Base-by-base conservation (phyloP, 2,888 invertebrate genomes). In the Steromphala cineraria region DNA sequence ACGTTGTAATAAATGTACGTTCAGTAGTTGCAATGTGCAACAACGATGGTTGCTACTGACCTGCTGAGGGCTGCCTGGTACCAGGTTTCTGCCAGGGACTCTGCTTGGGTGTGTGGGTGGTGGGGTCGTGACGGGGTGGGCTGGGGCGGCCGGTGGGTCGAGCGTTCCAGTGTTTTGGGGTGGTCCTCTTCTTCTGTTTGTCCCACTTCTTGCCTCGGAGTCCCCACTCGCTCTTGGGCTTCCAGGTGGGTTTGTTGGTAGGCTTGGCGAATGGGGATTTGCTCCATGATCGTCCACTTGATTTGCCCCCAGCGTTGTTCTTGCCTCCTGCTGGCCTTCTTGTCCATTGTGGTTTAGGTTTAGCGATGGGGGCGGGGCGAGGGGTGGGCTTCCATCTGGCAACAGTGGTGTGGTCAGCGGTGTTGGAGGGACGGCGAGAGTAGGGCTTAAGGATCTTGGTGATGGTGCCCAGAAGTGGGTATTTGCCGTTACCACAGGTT, bases 401-500 rank as follows among this genome's bases (percentile, higher is more conserved):
- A 4, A 28, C 55, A 3, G 46, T 67, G 24, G 77, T 53, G 17
- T 67, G 28, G 17, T 79, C 28, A 8, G 78, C 46, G 78, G 53
- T 62, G 78, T 75, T 81, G 74, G 78, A 28, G 19, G 74, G 53
- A 0, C 36, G 13, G 10, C 79, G 74, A n/a, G 71, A 71, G 79
- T 82, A 85, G 0, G 82, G 85, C 46, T 84, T 81, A 10, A 89
- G 84, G 2, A 86, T 83, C 91, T 97, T 96, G 85, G 96, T 96
- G 95, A 98, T 96, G 0, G 98, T 96, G 80, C 96, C 96, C 82
- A 98, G 96, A 71, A 98, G 94, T 0, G 98, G 98, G 93, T 96
- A 98, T 91, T 97, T 97, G 67, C 97, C 97, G 80, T 96, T 96
- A 15, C 98, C 98, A 90, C 98, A 98, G 80, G 82, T 90, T 17